These are phyloP conservation scores for Dicycla oo DNA, from an alignment of 2,888 invertebrate species.

Conservation along the genomic window DNA sequence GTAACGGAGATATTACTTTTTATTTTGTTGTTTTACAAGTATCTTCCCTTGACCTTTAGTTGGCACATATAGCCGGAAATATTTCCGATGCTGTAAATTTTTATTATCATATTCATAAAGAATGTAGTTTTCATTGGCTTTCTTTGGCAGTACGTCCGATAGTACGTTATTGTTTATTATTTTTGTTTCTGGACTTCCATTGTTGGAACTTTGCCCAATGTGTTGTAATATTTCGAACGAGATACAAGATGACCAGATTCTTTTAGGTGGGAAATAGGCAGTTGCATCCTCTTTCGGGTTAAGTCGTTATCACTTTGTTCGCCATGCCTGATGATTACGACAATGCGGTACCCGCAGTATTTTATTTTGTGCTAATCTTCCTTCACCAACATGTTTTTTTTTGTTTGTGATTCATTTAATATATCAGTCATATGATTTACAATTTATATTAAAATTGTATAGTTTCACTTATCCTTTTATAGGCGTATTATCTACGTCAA, in stretches of 20 bases:
- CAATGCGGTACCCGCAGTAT: background rate
- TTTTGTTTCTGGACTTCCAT: conserved; percentile 22
- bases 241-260: conserved; percentile 21
- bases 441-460: background rate
- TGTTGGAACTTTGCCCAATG: conserved; percentile 35
- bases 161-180: conserved; percentile 34
- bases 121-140: conserved; percentile 44
- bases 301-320: background rate
- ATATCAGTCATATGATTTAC: conserved; percentile 8
- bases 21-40: conserved; percentile 5
- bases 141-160: conserved; percentile 25
- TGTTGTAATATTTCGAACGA: conserved; percentile 10
- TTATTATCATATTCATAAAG: conserved; percentile 19
- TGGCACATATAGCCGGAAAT: conserved; percentile 35
- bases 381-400: background rate
- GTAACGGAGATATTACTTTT: conserved; percentile 13
- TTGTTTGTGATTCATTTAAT: too few species aligned
- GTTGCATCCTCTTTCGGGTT: background rate
- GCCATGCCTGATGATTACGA: background rate
- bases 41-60: conserved; percentile 36
- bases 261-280: background rate
- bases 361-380: background rate
- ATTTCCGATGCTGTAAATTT: conserved; percentile 18
- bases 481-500: conserved; percentile 1
- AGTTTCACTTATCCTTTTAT: background rate